Conservation (phyloP, 2,113 vertebrate genomes). For the Gavia stellata region DNA sequence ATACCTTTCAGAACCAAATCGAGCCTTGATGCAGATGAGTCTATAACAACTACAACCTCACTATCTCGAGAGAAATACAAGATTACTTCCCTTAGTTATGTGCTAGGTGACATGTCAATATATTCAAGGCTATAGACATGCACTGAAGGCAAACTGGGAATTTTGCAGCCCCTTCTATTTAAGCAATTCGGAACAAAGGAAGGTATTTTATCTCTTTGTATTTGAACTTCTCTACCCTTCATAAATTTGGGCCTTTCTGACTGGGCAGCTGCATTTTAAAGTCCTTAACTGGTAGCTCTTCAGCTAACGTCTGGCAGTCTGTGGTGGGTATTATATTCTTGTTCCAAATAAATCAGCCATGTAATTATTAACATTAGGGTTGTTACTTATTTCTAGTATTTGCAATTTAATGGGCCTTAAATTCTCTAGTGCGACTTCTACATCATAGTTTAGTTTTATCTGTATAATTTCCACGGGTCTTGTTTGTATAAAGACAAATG, state of each 20-base stretch:
- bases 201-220: neutral
- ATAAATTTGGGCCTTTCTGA: neutral
- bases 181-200: neutral
- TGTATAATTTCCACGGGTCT: neutral
- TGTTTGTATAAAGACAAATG: neutral
- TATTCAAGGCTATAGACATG: neutral
- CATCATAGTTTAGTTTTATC: neutral
- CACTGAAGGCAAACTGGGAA: neutral
- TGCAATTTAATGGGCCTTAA: neutral
- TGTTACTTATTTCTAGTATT: neutral
- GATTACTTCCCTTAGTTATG: neutral
- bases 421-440: neutral
- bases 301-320: neutral
- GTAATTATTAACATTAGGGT: neutral
- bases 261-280: neutral
- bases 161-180: neutral
- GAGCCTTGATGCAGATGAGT: neutral
- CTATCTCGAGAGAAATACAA: neutral
- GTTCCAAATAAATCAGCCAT: neutral
- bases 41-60: neutral
- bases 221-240: neutral
- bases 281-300: neutral
- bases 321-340: neutral
- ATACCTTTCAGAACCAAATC: neutral
- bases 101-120: neutral